phyloP scores from a whole-genome alignment of 2,888 invertebrate species.

The Pseudococcus viburni region DNA sequence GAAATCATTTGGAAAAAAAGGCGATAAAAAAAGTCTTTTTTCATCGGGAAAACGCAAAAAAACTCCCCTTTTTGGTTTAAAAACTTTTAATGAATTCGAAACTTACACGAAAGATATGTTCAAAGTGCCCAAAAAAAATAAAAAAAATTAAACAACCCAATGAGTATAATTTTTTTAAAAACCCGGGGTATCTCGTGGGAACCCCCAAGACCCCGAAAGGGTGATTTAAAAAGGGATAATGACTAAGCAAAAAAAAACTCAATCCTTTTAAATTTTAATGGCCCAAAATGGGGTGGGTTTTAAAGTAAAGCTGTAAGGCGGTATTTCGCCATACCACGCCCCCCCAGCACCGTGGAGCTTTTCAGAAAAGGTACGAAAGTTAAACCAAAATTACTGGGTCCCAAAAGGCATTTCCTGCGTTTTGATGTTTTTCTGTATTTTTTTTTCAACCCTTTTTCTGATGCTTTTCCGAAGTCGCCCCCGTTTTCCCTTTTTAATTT shows the following conservation, averaged over 20 bases:
- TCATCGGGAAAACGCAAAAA: not conserved
- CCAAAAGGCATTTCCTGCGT: no score
- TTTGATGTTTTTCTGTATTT: no score
- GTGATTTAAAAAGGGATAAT: constrained; percentile 3
- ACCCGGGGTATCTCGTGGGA: not conserved
- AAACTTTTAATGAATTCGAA: no score
- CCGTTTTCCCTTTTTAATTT: not conserved
- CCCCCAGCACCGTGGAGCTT: no score
- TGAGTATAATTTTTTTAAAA: constrained; percentile 31
- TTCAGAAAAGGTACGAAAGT: no score
- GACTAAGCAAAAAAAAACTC: constrained; percentile 19
- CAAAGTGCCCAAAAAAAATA: not conserved
- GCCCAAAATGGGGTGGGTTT: not conserved
- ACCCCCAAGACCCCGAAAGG: not conserved
- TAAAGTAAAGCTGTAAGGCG: not conserved
- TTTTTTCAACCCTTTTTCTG: constrained; percentile 11
- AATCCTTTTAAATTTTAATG: not conserved
- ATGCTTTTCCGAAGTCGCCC: constrained; percentile 17
- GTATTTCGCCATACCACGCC: not conserved
- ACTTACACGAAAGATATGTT: not conserved
- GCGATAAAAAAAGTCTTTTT: constrained; percentile 12
- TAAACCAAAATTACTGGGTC: no score
- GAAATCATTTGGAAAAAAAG: not conserved
- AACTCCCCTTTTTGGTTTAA: not conserved
- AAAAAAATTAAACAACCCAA: not conserved